Evolutionary conservation across 2,113 vertebrate genomes (phyloP).

Genomic region (Bubo bubo): DNA sequence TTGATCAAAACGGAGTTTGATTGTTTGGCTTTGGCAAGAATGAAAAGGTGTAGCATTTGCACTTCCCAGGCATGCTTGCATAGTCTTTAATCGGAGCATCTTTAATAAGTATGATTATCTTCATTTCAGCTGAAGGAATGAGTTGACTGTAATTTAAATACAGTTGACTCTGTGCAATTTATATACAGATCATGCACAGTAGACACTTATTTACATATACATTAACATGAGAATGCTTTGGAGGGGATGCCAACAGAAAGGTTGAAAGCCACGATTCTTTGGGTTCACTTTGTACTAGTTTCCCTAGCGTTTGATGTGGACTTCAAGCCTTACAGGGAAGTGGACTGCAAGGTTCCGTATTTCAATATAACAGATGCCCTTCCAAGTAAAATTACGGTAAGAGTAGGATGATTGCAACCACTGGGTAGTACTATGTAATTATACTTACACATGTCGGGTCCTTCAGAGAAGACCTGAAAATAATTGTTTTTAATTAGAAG

Average conservation of each 20-base stretch:
- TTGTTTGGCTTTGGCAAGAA: neutral
- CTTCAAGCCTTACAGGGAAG: neutral
- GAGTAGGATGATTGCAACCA: neutral
- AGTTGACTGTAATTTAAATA: neutral
- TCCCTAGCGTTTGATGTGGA: constrained; percentile 22
- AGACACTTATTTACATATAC: constrained; percentile 36
- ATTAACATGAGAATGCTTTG: constrained; percentile 56
- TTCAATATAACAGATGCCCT: neutral
- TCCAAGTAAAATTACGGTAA: neutral
- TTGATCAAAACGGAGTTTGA: neutral
- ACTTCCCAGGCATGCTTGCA: neutral
- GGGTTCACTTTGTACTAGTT: neutral
- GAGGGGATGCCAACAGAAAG: constrained; percentile 17
- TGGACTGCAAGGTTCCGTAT: neutral
- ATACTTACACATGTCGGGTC: neutral
- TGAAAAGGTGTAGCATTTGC: neutral
- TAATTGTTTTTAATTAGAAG: constrained; percentile 17
- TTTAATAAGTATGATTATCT: neutral
- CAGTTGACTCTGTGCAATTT: constrained; percentile 34
- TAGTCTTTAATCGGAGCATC: neutral
- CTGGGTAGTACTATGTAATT: neutral
- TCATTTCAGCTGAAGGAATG: neutral
- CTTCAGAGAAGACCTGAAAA: neutral
- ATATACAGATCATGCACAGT: constrained; percentile 10
- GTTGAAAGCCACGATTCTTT: neutral